Evolutionary conservation across 2,797 vertebrate species (phyloP), one percentile per base, ranked within the genome.

Genomic region (Hippocampus kuda): DNA sequence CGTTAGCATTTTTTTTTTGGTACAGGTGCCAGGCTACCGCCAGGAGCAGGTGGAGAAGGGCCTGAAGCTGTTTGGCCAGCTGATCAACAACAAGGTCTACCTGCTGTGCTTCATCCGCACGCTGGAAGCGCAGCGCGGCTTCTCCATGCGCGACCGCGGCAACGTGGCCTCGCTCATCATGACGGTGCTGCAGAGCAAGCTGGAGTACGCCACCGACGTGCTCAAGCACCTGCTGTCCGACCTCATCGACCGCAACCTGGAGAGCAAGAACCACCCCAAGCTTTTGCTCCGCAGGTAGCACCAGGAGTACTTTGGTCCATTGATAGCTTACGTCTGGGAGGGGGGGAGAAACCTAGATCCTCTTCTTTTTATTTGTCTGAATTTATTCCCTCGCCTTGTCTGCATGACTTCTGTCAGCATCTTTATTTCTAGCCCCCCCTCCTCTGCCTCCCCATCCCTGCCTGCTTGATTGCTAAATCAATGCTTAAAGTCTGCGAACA

Each of bases 191-290:
- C 97, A 99, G 87, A 93, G 95, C 91, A 98, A 98, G 89, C 85
- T 99, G 80, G 97, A 99, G 74, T 99, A 98, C 0, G 95, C 97
- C 77, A 99, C 97, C 0, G 97, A 98, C 0, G 96, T 99, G 72
- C 92, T 99, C 57, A 99, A 99, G 70, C 95, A 99, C 85, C 92
- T 99, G 62, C 88, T 99, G 79, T 95, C 97, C 0, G 96, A 98
- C 86, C 95, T 99, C 81, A 99, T 99, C 34, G 94, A 98, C 86
- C 97, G 97, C 81, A 99, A 99, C 86, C 89, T 99, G 82, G 96
- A 99, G 89, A 99, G 96, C 91, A 98, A 98, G 87, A 98, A 98
- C 86, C 96, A 98, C 69, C 97, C 96, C 68, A 99, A 99, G 83
- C 89, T 99, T 65, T 88, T 99, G 65, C 93, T 99, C 12, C 89